Evolutionary conservation across 2,888 invertebrate species (phyloP), one percentile per base, ranked within the genome.

Genomic region (Sinohyriopsis cumingii): DNA sequence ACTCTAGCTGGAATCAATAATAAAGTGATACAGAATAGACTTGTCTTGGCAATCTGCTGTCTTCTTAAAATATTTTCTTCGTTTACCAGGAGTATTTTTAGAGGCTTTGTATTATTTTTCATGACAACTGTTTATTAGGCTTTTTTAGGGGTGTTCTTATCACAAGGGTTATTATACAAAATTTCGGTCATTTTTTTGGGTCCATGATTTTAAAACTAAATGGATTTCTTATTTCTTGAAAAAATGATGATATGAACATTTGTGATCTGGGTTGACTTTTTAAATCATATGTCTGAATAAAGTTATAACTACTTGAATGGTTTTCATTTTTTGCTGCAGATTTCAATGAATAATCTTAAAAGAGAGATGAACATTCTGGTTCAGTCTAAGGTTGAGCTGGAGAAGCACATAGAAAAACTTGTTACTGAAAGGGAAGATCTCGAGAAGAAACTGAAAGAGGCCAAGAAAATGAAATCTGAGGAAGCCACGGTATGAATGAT

Each of bases 341-440:
- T 80, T 69, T 77, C 79, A 12, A 77, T 78, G 54, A 82, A 82
- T 56, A 80, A 82, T 63, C 68, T 79, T 15, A 71, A 75, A 59
- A 76, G 82, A 65, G 84, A 86, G 71, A 71, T 86, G 71, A 71
- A 72, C 60, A 71, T 83, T 0, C 65, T 83, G 66, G 83, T 84
- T 64, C 82, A 85, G 62, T 78, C 81, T 1, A 81, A 81, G 66
- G 69, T 73, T 19, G 85, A 86, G 68, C 77, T 87, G 55, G 85
- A 86, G 66, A 78, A 83, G 63, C 86, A 86, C 59, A 79, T 87
- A 22, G 84, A 86, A 59, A 75, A 79, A 64, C 73, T 87, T 53
- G 78, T 84, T 15, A 78, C 78, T 55, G 85, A 87, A 65, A 77
- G 82, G 61, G 85, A 87, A 67, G 65, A 77, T 53, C 67, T 84